These are phyloP conservation scores for Drosophila funebris DNA, from an alignment of 1,140 invertebrate genomes.

Conservation along the genomic window DNA sequence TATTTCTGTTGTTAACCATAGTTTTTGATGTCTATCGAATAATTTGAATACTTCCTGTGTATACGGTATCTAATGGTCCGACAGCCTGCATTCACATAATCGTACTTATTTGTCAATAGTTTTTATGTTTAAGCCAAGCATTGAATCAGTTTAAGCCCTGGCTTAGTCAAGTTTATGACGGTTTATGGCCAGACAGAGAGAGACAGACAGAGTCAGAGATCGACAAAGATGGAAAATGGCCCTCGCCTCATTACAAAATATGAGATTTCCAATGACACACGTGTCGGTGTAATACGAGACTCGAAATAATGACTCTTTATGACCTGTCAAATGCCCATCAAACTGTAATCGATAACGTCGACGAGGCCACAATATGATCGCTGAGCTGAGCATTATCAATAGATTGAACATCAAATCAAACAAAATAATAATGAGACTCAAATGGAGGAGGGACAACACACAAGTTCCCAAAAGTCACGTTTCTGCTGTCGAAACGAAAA, in stretches of 20 bases:
- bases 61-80: background rate
- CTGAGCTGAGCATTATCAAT: conserved; percentile 46
- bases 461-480: conserved; percentile 61
- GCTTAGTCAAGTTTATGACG: conserved; percentile 71
- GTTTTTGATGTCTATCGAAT: background rate
- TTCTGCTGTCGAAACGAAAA: conserved; percentile 27
- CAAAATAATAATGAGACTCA: conserved; percentile 27
- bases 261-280: conserved; percentile 26
- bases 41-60: background rate
- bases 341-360: conserved; percentile 63
- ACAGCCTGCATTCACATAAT: background rate
- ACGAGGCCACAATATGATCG: conserved; percentile 48
- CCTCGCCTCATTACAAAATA: conserved; percentile 33
- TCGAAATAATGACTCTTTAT: conserved; percentile 44
- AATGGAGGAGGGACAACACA: conserved; percentile 24
- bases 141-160: conserved; percentile 46
- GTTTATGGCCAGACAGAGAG: conserved; percentile 36
- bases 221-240: conserved; percentile 51
- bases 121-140: conserved; percentile 30
- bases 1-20: background rate
- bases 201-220: background rate
- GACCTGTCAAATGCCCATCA: conserved; percentile 69
- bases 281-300: conserved; percentile 42
- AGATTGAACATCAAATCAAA: conserved; percentile 56
- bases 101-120: conserved; percentile 37